A percentile compares a stretch with the other conserved stretches of the same genome.
phyloP scores from a whole-genome alignment of 2,888 invertebrate species.

The Chymomyza procnemis region DNA sequence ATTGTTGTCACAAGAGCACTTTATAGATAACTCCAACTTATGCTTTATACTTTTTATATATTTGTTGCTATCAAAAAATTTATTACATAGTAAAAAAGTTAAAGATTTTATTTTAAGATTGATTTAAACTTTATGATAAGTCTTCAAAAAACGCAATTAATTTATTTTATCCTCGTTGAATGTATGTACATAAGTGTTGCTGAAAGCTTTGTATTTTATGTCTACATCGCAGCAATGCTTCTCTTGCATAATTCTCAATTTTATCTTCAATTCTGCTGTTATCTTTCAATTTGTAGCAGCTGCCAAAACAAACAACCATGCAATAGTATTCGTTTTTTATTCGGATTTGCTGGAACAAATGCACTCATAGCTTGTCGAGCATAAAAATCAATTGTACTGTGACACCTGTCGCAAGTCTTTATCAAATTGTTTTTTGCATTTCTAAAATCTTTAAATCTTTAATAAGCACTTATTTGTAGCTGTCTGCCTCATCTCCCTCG shows the following conservation, averaged over 20 bases:
- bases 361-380: neutral
- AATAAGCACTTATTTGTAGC: constrained; percentile 46
- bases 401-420: constrained; percentile 49
- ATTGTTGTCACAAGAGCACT: too few species aligned
- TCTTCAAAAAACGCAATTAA: neutral
- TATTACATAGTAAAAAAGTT: neutral
- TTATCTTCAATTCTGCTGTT: constrained; percentile 47
- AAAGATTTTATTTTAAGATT: neutral
- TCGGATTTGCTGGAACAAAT: neutral
- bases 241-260: constrained; percentile 22
- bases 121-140: too few species aligned
- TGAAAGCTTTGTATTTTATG: constrained; percentile 10
- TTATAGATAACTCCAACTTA: too few species aligned
- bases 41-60: too few species aligned
- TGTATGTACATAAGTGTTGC: neutral
- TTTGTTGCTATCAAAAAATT: too few species aligned
- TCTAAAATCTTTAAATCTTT: constrained; percentile 61
- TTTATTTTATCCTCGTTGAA: constrained; percentile 11
- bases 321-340: neutral
- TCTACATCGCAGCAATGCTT: neutral
- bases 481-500: neutral
- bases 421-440: constrained; percentile 57
- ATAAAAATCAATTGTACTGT: neutral
- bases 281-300: constrained; percentile 65
- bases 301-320: constrained; percentile 50